These are phyloP conservation scores for Pangasianodon hypophthalmus DNA, from an alignment of 2,113 vertebrate genomes.

Conservation along the genomic window DNA sequence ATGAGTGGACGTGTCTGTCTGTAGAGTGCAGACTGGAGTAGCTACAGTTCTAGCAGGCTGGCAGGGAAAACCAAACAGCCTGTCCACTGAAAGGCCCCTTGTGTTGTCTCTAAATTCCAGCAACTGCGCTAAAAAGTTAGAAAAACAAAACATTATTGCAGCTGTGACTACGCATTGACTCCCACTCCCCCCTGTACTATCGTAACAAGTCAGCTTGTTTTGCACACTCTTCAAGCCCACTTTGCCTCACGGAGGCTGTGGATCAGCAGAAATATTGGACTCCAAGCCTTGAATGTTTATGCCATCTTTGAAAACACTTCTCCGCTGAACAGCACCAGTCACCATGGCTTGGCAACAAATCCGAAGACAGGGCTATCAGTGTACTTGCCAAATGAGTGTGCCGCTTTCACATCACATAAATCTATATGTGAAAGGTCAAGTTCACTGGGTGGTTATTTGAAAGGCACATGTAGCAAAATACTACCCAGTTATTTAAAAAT, in stretches of 20 bases:
- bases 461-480: too few relatives aligned
- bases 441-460: not conserved
- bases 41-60: slow-evolving; percentile 59
- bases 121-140: slow-evolving; percentile 67
- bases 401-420: not conserved
- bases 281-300: too few relatives aligned
- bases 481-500: too few relatives aligned
- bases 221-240: not conserved
- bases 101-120: slow-evolving; percentile 71
- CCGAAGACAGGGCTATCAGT: not conserved
- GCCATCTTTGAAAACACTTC: not conserved
- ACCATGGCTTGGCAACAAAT: not conserved
- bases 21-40: slow-evolving; percentile 38
- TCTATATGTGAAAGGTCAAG: not conserved
- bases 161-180: slow-evolving; percentile 63
- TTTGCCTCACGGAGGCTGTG: not conserved
- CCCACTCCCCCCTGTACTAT: slow-evolving; percentile 32
- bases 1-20: slow-evolving; percentile 39
- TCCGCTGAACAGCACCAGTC: not conserved
- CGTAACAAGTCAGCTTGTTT: slow-evolving; percentile 44
- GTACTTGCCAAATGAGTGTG: not conserved
- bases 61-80: slow-evolving; percentile 50
- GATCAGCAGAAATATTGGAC: not conserved
- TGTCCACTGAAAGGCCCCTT: slow-evolving; percentile 71
- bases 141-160: slow-evolving; percentile 77